These are phyloP conservation scores for Salminus brasiliensis DNA, from an alignment of 2,113 vertebrate species.

Conservation along the genomic window DNA sequence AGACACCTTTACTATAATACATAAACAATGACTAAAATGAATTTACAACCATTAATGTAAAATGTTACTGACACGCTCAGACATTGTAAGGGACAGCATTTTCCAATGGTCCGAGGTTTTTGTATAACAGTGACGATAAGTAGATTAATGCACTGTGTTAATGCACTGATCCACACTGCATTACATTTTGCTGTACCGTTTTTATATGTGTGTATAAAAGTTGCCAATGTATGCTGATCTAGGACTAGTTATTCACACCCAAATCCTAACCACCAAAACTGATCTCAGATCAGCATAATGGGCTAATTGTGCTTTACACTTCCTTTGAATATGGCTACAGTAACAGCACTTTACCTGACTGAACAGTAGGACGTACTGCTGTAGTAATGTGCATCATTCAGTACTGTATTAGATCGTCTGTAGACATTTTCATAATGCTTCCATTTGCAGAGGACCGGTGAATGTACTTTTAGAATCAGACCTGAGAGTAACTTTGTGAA, in stretches of 20 bases:
- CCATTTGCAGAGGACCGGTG: conserved; percentile 7
- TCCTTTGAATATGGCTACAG: not conserved
- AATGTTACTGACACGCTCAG: too few species aligned
- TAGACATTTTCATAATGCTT: not conserved
- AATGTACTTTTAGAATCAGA: conserved; percentile 14
- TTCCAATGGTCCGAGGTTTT: not conserved
- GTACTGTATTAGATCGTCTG: not conserved
- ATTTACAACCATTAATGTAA: too few species aligned
- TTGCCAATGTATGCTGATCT: not conserved
- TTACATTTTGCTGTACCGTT: not conserved
- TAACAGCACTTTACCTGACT: not conserved
- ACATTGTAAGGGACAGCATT: too few species aligned
- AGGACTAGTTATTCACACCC: not conserved
- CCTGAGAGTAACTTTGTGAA: not conserved
- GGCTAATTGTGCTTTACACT: not conserved
- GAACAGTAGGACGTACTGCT: conserved; percentile 1
- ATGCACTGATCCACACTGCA: not conserved
- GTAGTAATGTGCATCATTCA: not conserved
- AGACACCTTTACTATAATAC: too few species aligned
- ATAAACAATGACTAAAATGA: too few species aligned
- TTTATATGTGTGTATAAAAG: not conserved
- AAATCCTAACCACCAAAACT: not conserved
- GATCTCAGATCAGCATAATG: not conserved
- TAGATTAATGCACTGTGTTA: not conserved
- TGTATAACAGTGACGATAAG: not conserved